Conservation (phyloP, 2,888 invertebrate species). For the Caenorhabditis sinica region DNA sequence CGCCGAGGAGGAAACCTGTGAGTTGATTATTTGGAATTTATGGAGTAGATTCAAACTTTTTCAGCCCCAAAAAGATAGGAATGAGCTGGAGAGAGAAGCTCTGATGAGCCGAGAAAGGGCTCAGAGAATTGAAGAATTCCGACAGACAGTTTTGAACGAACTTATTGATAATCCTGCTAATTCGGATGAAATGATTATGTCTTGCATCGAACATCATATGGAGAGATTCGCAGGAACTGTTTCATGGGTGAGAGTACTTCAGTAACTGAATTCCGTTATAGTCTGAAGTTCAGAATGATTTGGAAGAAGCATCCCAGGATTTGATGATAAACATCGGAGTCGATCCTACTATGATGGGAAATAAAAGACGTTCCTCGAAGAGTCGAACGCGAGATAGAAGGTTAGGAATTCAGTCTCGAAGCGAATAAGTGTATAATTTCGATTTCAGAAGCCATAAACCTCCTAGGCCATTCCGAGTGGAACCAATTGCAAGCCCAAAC, state of each 20-base stretch:
- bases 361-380: conserved; percentile 17
- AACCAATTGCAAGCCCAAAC: conserved; percentile 49
- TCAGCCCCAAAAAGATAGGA: conserved; percentile 31
- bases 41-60: background rate
- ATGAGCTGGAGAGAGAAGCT: conserved; percentile 4
- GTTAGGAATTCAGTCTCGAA: background rate
- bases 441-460: conserved; percentile 19
- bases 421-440: too few species aligned
- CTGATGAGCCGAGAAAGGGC: background rate
- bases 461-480: conserved; percentile 36
- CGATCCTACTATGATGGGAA: background rate
- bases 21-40: background rate
- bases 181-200: conserved; percentile 63
- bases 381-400: background rate
- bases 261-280: background rate
- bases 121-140: conserved; percentile 51
- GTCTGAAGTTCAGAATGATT: conserved; percentile 40
- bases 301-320: conserved; percentile 53
- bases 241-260: conserved; percentile 53
- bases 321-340: conserved; percentile 43
- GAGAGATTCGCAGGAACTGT: conserved; percentile 57
- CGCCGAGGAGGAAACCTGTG: conserved; percentile 62
- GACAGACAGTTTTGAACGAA: conserved; percentile 62
- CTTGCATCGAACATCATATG: conserved; percentile 57
- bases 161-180: conserved; percentile 59